Evolutionary conservation across 2,888 invertebrate species (phyloP).

Genomic region (Autographa gamma): DNA sequence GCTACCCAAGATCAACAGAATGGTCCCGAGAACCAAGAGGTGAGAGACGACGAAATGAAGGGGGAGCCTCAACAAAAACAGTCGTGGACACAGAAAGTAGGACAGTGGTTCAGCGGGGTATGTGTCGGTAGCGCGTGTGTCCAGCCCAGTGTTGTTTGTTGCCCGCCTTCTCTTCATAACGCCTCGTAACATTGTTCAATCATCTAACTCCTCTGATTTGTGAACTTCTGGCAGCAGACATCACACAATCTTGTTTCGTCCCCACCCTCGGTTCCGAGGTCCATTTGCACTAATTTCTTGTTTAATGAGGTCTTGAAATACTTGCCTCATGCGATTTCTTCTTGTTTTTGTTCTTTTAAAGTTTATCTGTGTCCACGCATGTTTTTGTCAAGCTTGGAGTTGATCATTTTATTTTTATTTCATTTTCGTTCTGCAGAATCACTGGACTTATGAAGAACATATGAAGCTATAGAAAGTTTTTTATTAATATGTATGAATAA

Average conservation of each 20-base stretch:
- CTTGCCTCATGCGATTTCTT: slow-evolving; percentile 67
- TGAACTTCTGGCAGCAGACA: slow-evolving; percentile 77
- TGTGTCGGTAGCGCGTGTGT: slow-evolving; percentile 88
- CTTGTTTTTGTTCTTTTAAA: slow-evolving; percentile 71
- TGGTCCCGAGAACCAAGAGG: slow-evolving; percentile 85
- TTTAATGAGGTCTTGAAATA: slow-evolving; percentile 67
- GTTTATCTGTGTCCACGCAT: slow-evolving; percentile 87
- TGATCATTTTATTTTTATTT: slow-evolving; percentile 52
- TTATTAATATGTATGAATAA: slow-evolving; percentile 43
- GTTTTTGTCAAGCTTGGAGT: slow-evolving; percentile 76
- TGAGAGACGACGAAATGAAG: slow-evolving; percentile 84
- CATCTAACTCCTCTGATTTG: slow-evolving; percentile 43
- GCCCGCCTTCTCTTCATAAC: slow-evolving; percentile 63
- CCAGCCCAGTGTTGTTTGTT: slow-evolving; percentile 81
- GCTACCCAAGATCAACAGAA: slow-evolving; percentile 81
- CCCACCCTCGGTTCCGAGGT: slow-evolving; percentile 82
- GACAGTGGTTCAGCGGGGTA: slow-evolving; percentile 92
- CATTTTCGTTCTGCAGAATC: slow-evolving; percentile 67
- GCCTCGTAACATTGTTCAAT: slow-evolving; percentile 57
- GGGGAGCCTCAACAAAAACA: slow-evolving; percentile 87
- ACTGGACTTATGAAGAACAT: slow-evolving; percentile 49
- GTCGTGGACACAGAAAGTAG: slow-evolving; percentile 92
- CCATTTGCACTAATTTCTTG: slow-evolving; percentile 85
- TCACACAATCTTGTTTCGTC: slow-evolving; percentile 74
- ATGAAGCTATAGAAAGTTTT: slow-evolving; percentile 52